Evolutionary conservation across 2,797 vertebrate genomes (phyloP).

Genomic region (Otus scops): DNA sequence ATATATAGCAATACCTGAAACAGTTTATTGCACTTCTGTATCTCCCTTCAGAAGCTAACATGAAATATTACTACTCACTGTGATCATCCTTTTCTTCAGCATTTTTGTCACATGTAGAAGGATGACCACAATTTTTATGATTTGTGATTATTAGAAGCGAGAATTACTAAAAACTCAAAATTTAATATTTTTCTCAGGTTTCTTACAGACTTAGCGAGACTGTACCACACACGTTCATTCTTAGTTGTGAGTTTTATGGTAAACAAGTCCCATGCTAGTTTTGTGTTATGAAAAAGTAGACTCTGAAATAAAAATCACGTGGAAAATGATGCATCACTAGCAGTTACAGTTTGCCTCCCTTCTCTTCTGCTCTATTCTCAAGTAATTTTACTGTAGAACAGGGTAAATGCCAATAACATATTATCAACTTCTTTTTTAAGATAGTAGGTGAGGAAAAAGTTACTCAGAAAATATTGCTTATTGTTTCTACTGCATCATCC

Average conservation of each 20-base stretch:
- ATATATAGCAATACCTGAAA: background rate
- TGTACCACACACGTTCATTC: background rate
- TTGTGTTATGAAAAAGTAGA: background rate
- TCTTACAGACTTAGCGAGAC: background rate
- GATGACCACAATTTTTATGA: background rate
- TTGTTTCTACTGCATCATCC: background rate
- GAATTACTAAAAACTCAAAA: background rate
- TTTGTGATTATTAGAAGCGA: background rate
- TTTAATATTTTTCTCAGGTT: background rate
- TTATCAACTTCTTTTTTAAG: background rate
- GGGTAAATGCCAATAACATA: background rate
- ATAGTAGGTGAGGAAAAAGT: background rate
- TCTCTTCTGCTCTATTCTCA: background rate
- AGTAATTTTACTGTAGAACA: background rate
- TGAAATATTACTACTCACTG: background rate
- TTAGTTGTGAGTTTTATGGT: background rate
- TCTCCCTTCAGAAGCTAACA: background rate
- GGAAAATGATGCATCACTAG: background rate
- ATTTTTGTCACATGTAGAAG: background rate
- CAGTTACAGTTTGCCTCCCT: background rate
- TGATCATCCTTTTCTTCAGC: background rate
- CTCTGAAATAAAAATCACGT: background rate
- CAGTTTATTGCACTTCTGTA: background rate
- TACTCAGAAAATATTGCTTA: background rate
- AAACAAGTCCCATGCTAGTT: background rate